Evolutionary conservation across 2,113 vertebrate species (phyloP), one percentile per base, ranked within the genome.

Genomic region (Oophaga pumilio): DNA sequence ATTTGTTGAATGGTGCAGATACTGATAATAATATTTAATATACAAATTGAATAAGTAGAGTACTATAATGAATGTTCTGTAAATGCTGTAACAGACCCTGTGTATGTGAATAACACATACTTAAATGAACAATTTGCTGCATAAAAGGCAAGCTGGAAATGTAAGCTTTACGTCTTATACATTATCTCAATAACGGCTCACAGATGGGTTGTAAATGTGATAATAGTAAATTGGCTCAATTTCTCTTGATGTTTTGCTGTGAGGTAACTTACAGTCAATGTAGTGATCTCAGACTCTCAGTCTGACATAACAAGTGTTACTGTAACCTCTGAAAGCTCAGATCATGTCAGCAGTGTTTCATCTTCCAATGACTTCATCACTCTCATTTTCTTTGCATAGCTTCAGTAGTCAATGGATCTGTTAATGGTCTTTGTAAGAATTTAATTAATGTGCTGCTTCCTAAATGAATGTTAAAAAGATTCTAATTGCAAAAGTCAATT

Each of bases 211-310:
- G 50, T 50, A 52, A 57, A 86, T 56, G 33, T 8, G 50, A 52
- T 86, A 86, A 86, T 86, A 80, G 76, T 69, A 80, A 86, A 69
- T 77, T 86, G 62, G 24, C 76, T 53, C 53, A 64, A 86, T 80
- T 69, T 57, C 33, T 86, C 76, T 86, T 69, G 49, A 28, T 69
- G 18, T 79, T 79, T 86, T 86, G 56, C 60, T 64, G 22, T 68
- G 49, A 33, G 56, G 59, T 82, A 87, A 62, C 62, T 82, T 82
- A 82, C 68, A 82, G 68, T 57, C 79, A 74, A 82, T 82, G 57
- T 71, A 62, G 50, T 82, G 56, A 82, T 74, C 78, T 76, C 68
- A 82, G 68, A 52, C 68, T 69, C 15, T 71, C 62, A 64, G 26
- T 82, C 73, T 83, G 69, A 82, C 86, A 60, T 73, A 76, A 76